These are phyloP conservation scores for Lycaon pictus DNA, from an alignment of 2,113 vertebrate genomes.

Conservation along the genomic window DNA sequence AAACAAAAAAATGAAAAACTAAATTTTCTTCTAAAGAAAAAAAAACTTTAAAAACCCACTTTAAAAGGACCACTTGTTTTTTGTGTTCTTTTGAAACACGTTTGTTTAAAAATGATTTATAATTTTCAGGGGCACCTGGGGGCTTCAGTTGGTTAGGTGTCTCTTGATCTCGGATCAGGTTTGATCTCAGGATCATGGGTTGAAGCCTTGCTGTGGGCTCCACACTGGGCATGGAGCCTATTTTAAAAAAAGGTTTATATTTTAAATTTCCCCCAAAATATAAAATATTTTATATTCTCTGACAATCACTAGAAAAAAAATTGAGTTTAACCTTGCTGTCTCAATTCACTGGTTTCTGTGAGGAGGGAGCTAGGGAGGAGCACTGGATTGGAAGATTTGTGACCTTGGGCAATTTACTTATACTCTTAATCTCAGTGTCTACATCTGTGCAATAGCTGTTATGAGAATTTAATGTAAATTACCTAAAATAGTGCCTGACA, in stretches of 20 bases:
- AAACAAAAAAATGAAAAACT: not conserved
- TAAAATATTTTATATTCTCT: constrained; percentile 40
- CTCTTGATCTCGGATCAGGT: not conserved
- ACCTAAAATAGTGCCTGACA: not conserved
- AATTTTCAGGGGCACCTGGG: constrained; percentile 25
- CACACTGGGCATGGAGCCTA: not conserved
- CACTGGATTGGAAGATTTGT: not conserved
- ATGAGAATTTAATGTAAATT: not conserved
- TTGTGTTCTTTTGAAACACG: not conserved
- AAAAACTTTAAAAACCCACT: not conserved
- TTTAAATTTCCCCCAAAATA: constrained; percentile 21
- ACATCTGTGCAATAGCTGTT: not conserved
- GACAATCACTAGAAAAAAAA: not conserved
- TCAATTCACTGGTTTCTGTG: not conserved
- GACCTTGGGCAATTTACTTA: not conserved
- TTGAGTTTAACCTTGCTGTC: not conserved
- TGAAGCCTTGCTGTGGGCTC: not conserved
- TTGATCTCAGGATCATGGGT: not conserved
- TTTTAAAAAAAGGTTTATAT: not conserved
- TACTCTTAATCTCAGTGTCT: not conserved
- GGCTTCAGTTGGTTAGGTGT: not conserved
- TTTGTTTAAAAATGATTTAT: not conserved
- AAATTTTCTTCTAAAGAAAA: not conserved
- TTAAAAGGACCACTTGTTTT: not conserved
- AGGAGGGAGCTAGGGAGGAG: not conserved